These are phyloP conservation scores for Hemichromis elongatus DNA, from an alignment of 2,113 vertebrate species.

Conservation along the genomic window DNA sequence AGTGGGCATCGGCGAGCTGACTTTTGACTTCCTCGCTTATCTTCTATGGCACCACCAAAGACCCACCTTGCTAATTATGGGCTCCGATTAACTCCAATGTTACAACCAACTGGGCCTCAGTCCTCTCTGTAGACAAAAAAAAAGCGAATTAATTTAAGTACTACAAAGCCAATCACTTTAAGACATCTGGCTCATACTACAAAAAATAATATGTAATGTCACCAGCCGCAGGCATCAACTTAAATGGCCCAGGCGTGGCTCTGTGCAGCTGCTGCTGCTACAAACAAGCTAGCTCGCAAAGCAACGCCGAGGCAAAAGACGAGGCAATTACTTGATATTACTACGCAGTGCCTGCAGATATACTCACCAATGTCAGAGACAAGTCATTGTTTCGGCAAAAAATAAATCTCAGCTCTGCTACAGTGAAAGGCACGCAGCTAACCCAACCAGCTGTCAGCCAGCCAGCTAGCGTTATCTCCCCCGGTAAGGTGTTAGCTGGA, in stretches of 20 bases:
- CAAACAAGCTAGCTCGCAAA: conserved; percentile 38
- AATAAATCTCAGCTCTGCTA: neutral
- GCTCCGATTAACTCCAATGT: conserved; percentile 27
- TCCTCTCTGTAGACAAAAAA: conserved; percentile 23
- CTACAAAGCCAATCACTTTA: neutral
- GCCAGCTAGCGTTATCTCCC: conserved; percentile 37
- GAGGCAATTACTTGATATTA: neutral
- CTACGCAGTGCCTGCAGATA: neutral
- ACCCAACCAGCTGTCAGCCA: conserved; percentile 44
- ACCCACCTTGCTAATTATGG: conserved; percentile 15
- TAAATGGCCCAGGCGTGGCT: conserved; percentile 62
- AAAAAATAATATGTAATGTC: neutral
- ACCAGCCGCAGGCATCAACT: neutral
- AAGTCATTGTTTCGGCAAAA: conserved; percentile 23
- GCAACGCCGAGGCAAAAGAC: neutral
- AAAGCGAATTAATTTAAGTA: neutral
- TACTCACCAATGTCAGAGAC: conserved; percentile 61
- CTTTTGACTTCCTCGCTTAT: neutral
- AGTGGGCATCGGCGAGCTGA: conserved; percentile 29
- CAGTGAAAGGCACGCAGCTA: conserved; percentile 1
- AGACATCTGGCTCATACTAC: too few relatives aligned
- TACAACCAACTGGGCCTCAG: conserved; percentile 52
- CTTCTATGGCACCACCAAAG: neutral
- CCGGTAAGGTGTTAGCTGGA: conserved; percentile 30
- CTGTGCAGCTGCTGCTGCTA: conserved; percentile 32